A percentile compares a stretch with the other conserved stretches of the same genome.
Conservation (phyloP, 2,888 invertebrate genomes). For the Dryococelus australis region DNA sequence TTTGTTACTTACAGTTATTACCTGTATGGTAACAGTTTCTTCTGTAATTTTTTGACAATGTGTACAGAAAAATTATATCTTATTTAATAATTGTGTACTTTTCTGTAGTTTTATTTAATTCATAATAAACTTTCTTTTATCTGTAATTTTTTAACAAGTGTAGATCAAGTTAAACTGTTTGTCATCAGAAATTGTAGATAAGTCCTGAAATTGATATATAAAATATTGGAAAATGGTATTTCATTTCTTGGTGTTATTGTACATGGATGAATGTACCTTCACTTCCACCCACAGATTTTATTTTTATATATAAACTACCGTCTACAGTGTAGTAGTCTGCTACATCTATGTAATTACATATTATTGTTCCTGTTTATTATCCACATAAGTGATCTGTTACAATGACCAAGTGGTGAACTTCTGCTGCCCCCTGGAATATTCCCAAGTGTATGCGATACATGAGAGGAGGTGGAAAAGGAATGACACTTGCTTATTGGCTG, state of each 20-base stretch:
- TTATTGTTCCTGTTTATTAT: too few species aligned
- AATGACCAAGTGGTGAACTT: too few species aligned
- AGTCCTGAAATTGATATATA: neutral
- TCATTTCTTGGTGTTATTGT: neutral
- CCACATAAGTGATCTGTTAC: too few species aligned
- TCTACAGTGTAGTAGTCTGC: too few species aligned
- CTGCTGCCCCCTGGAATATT: too few species aligned
- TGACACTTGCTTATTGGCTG: too few species aligned
- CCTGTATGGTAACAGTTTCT: neutral
- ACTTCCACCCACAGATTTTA: too few species aligned
- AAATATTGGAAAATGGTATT: neutral
- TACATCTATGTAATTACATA: too few species aligned
- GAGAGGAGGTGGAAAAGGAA: too few species aligned
- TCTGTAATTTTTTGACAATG: constrained; percentile 12
- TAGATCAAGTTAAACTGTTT: neutral
- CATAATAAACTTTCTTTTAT: neutral
- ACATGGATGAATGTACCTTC: too few species aligned
- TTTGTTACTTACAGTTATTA: constrained; percentile 18
- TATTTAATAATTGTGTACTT: neutral
- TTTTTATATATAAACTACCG: too few species aligned
- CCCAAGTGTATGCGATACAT: too few species aligned
- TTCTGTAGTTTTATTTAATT: neutral
- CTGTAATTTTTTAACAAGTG: neutral
- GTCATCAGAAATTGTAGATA: neutral
- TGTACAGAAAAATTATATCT: constrained; percentile 27